Base-by-base conservation (phyloP, 2,888 invertebrate species). In the Ophion slaviceki region DNA sequence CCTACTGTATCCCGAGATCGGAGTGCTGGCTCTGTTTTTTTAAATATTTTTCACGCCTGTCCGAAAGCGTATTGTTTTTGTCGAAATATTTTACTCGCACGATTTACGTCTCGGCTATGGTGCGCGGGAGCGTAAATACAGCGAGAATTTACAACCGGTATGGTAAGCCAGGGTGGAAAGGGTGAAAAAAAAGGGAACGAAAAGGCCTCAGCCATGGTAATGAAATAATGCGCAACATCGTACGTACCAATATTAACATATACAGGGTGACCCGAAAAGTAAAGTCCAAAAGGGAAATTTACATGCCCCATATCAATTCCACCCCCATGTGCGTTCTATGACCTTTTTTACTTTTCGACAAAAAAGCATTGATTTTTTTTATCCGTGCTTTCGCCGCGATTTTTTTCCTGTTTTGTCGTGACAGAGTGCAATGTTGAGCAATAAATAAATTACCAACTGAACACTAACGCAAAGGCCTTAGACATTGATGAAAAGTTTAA, bases 131-230 rank as follows among this genome's bases (percentile, higher is more conserved):
- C 40, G 20, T 20, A 57, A 75, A 74, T 24, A 8, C 68, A 36
- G 36, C n/a, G 32, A 68, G 53, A 74, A 83, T 74, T 83, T 67
- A 67, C 24, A 40, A 68, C 53, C 53, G n/a, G 24, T 17, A 66
- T 64, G 28, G 24, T 14, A 14, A 17, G 66, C 24, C n/a, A 59
- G 7, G 4, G 20, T 32, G n/a, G 7, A 74, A 70, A 20, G 59
- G 62, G n/a, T 74, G 45, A 36, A 64, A 76, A 79, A 79, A 70
- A 45, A 45, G 59, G 71, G 71, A 80, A 80, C 53, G 71, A 24
- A 40, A 66, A 72, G 59, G 57, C 64, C 66, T 71, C 32, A 32
- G 70, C 20, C 40, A 71, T 76, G 70, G 28, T 59, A 84, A 75
- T 47, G 76, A 80, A 71, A 72, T 72, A 75, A 66, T 47, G 45